Evolutionary conservation across 2,113 vertebrate genomes (phyloP), one percentile per base, ranked within the genome.

Genomic region (Furnarius figulus): DNA sequence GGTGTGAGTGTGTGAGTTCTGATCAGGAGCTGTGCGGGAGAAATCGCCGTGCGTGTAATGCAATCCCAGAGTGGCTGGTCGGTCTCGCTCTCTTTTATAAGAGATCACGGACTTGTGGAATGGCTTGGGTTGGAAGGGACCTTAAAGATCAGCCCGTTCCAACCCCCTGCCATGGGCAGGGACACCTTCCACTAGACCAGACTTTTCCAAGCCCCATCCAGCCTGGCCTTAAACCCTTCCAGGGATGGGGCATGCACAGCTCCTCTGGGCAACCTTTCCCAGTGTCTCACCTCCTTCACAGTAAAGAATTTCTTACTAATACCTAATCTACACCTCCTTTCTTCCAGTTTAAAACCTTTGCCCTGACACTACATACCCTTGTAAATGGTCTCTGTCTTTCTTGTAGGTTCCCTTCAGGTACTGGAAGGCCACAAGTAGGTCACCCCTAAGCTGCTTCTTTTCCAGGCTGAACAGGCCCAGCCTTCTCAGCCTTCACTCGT

Each of bases 1-100:
- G 10, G 25, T 2, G 5, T 0, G 3, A 6, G 0, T 21, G 3
- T 2, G 5, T 0, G 3, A 6, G 0, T 21, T 2, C 5, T 12
- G 28, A 6, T 13, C 40, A 42, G 15, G 40, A 42, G 40, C 40
- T 42, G 40, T 42, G 40, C 14, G 40, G 53, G 7, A 7, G 23
- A 24, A 8, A 2, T 8, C 6, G 2, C 10, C 0, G 9, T 12
- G 55, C 0, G 3, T 17, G 15, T 7, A 7, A 15, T 15, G 0
- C 1, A 23, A 13, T 28, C 2, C 4, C 1, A 5, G 39, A 16
- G 15, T 0, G 10, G 7, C 5, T 25, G 67, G 27, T 35, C 23
- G 22, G 14, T 59, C 14, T 35, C n/a, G 14, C n/a, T 35, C 14
- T 25, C 16, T 59, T 59, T 35, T 35, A 11, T 22, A 16, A 61